These are phyloP conservation scores for Pungitius pungitius DNA, from an alignment of 2,113 vertebrate genomes.

Conservation along the genomic window DNA sequence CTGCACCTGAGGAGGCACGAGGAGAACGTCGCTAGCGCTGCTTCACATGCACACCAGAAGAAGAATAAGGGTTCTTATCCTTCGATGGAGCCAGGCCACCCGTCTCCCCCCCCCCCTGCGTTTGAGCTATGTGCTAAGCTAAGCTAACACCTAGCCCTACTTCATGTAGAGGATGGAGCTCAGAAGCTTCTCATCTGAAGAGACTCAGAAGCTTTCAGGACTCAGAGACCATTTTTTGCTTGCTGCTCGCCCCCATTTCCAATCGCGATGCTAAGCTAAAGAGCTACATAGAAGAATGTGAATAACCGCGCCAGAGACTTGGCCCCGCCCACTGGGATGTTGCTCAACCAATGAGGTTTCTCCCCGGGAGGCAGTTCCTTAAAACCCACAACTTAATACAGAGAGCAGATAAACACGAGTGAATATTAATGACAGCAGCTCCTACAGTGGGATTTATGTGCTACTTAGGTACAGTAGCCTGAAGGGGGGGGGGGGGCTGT, in stretches of 20 bases:
- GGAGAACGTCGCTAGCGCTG: too few relatives aligned
- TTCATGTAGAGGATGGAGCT: not conserved
- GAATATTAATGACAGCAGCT: constrained; percentile 41
- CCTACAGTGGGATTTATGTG: constrained; percentile 51
- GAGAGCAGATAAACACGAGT: constrained; percentile 16
- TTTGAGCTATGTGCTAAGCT: not conserved
- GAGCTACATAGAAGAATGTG: not conserved
- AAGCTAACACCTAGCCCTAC: not conserved
- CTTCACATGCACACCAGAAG: too few relatives aligned
- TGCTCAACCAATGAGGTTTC: constrained; percentile 4
- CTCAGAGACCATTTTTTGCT: too few relatives aligned
- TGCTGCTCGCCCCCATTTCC: not conserved
- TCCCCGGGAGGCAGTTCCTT: not conserved
- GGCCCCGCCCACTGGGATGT: constrained; percentile 8
- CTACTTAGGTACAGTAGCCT: too few relatives aligned
- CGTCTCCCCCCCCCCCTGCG: too few relatives aligned
- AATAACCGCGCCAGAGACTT: not conserved
- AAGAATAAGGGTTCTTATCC: not conserved
- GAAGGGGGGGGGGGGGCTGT: not conserved
- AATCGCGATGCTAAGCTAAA: not conserved
- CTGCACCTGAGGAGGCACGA: constrained; percentile 88
- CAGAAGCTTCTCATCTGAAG: too few relatives aligned
- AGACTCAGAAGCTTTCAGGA: not conserved
- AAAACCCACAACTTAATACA: constrained; percentile 15
- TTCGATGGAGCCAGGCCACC: not conserved